These are phyloP conservation scores for Drosophila prosaltans DNA, from an alignment of 1,140 invertebrate species.

Conservation along the genomic window DNA sequence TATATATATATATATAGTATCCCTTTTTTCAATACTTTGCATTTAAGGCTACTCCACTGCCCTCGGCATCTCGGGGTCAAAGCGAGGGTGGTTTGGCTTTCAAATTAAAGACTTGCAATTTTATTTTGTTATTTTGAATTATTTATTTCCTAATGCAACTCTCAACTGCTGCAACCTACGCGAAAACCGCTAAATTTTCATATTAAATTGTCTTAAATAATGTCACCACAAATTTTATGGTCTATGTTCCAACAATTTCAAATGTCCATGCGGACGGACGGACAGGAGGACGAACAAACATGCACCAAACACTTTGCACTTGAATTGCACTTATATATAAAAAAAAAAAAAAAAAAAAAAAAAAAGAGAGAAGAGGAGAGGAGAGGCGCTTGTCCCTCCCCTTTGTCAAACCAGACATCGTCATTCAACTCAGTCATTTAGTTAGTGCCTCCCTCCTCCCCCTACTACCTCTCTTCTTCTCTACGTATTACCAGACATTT, in stretches of 20 bases:
- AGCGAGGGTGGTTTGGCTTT: background rate
- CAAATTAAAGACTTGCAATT: background rate
- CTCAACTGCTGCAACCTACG: background rate
- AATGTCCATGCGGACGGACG: background rate
- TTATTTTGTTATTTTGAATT: constrained; percentile 19
- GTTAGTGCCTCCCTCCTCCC: no score
- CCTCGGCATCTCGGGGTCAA: background rate
- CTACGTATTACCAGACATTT: background rate
- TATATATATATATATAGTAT: no score
- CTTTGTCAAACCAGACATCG: no score
- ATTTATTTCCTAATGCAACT: constrained; percentile 34
- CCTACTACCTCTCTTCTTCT: background rate
- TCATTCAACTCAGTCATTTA: no score
- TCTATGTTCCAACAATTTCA: background rate
- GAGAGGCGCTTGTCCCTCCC: no score
- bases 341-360: no score
- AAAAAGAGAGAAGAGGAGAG: no score
- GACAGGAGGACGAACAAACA: background rate
- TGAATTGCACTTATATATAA: background rate
- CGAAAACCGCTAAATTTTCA: constrained; percentile 9
- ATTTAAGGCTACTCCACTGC: background rate
- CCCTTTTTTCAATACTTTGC: no score
- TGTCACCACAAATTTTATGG: constrained; percentile 3
- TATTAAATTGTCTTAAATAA: constrained; percentile 15
- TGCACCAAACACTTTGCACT: background rate